Conservation (phyloP, 53 echinoderm and acorn worm species). For the Apostichopus leukothele region DNA sequence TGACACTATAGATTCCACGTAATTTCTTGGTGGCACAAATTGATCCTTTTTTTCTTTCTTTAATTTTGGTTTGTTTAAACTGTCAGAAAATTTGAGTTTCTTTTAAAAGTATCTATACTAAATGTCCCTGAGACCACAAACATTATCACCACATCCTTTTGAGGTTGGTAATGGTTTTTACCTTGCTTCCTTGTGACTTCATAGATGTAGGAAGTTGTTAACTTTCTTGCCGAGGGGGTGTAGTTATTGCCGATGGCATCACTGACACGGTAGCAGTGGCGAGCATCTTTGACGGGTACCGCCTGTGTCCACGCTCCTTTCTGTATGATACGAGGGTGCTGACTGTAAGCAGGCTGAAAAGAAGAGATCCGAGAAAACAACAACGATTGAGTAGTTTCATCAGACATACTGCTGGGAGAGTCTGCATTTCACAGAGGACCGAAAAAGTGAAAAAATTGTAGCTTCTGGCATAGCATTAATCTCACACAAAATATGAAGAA, state of each 20-base stretch:
- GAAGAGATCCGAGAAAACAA: not conserved
- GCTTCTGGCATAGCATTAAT: no score
- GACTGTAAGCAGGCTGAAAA: slow-evolving; percentile 83
- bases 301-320: slow-evolving; percentile 92
- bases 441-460: no score
- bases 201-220: slow-evolving; percentile 91
- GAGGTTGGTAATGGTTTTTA: slow-evolving; percentile 35
- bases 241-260: slow-evolving; percentile 97
- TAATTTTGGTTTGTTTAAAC: no score
- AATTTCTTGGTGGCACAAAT: no score
- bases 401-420: not conserved
- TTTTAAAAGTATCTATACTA: no score
- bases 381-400: not conserved
- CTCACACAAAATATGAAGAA: no score
- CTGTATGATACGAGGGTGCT: slow-evolving; percentile 92
- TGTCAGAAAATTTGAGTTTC: no score
- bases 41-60: no score
- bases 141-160: no score
- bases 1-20: no score
- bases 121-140: no score
- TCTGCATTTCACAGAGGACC: not conserved
- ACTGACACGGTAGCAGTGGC: slow-evolving; percentile 83
- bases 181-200: slow-evolving; percentile 86
- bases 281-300: slow-evolving; percentile 88
- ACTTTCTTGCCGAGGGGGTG: slow-evolving; percentile 86